Evolutionary conservation across 2,888 invertebrate species (phyloP), one percentile per base, ranked within the genome.

Genomic region (Exephanes ischioxanthus): DNA sequence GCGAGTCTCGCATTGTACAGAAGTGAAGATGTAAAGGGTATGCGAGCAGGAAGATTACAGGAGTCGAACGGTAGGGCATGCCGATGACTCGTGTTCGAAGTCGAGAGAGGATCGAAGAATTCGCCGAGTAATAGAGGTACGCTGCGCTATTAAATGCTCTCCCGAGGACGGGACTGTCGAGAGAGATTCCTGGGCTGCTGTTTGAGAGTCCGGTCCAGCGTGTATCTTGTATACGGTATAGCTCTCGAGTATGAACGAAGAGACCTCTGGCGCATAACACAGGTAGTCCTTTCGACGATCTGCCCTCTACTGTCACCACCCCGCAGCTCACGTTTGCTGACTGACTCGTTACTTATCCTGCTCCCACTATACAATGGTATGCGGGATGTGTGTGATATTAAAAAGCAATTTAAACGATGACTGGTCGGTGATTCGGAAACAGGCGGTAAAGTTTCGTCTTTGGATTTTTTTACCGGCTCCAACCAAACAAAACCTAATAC

Each of bases 351-450:
- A 77, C 67, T 75, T 19, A 68, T 67, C 66, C 71, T 70, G 53
- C 37, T 45, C 51, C 73, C 63, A 33, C 63, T n/a, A 22, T 22
- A 75, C 41, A 53, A 9, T 22, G 63, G 63, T 33, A 63, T 63
- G 6, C 2, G 16, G 16, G 30, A 63, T 30, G 85, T 86, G 84
- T 86, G 87, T 86, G 90, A 91, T 92, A 93, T 93, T 93, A 93
- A 93, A 93, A 92, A 92, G 91, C 90, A 91, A 90, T 93, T 92
- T 91, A 88, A 90, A 91, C 53, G 90, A 93, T 93, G 93, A 93
- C 92, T 91, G 90, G 92, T 88, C 89, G 90, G 88, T 90, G 91
- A 91, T 89, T 92, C 91, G 87, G 88, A 88, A 88, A 85, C 83
- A 87, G 85, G 61, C 66, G 72, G 55, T 63, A 70, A 71, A 76